Conservation (phyloP, 2,113 vertebrate species). For the Anoura caudifer region DNA sequence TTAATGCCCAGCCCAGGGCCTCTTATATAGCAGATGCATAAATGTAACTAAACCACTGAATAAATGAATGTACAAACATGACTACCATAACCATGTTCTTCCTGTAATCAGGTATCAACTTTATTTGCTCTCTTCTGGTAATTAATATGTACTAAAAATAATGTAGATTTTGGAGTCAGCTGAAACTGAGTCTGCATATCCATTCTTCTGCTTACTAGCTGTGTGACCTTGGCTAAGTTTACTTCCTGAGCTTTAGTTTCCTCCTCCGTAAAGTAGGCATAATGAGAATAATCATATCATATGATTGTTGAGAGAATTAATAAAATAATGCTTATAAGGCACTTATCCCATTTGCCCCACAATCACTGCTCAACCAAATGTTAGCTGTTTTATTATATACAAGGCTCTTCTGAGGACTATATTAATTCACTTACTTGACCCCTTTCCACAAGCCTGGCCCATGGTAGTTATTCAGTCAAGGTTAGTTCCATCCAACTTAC, state of each 20-base stretch:
- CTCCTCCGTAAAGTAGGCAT: background rate
- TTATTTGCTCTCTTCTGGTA: background rate
- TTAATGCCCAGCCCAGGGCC: background rate
- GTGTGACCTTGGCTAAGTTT: background rate
- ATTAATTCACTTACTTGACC: background rate
- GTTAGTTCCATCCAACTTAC: background rate
- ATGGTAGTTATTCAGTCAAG: background rate
- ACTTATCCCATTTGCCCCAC: accelerated
- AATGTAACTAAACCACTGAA: background rate
- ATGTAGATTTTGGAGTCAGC: background rate
- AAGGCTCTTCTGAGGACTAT: background rate
- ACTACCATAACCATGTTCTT: background rate
- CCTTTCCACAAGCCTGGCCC: background rate
- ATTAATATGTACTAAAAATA: background rate
- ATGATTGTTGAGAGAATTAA: background rate
- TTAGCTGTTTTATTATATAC: background rate
- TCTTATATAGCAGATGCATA: background rate
- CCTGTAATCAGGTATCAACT: background rate
- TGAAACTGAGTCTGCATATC: background rate
- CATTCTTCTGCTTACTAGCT: background rate
- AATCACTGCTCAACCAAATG: background rate
- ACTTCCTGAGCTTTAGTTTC: background rate
- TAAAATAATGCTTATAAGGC: background rate
- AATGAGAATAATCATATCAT: background rate
- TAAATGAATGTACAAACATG: background rate